Base-by-base conservation (phyloP, 2,888 invertebrate genomes). In the Ceratothoa steindachneri region DNA sequence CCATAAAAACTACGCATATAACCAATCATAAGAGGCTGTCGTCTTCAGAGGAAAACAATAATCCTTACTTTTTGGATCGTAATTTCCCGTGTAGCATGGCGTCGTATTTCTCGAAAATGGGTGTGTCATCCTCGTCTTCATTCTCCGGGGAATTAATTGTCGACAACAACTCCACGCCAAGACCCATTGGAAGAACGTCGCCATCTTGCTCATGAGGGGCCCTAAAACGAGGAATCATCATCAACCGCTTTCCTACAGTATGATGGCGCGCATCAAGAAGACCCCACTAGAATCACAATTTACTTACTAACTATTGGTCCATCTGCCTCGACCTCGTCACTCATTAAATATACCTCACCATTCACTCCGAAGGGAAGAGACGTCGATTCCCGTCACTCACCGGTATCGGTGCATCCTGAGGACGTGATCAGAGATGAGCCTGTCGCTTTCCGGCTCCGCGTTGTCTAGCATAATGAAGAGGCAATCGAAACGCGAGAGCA, bases 401-500 rank as follows among this genome's bases (percentile, higher is more conserved):
- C 91, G 89, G 85, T 96, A 99, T 83, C 96, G 88, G 85, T 99
- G 99, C 92, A 99, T 96, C 77, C 97, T 87, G 3, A 99, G 90
- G 24, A 99, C 98, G 83, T 99, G 98, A 83, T 98, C 97, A 0
- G 97, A 91, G 81, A 99, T 97, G 85, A 90, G 88, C 80, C 92
- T 88, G 86, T 99, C 99, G 81, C 90, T 88, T 82, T 96, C 95
- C 22, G 91, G 90, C 83, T 98, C 95, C 67, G 95, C 91, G 75
- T 91, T 89, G 85, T 99, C 99, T 84, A 99, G 86, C 89, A 99
- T 91, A 80, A 99, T 97, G 84, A 99, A 99, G 64, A 99, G 87
- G 82, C 98, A 87, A 88, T 99, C 99, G 85, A 99, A 99, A 87
- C 99, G 95, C 0, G 98, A 98, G 51, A 99, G 87, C 78, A 99